phyloP scores from a whole-genome alignment of 53 echinoderm and acorn worm genomes.

The Henricia sp. region DNA sequence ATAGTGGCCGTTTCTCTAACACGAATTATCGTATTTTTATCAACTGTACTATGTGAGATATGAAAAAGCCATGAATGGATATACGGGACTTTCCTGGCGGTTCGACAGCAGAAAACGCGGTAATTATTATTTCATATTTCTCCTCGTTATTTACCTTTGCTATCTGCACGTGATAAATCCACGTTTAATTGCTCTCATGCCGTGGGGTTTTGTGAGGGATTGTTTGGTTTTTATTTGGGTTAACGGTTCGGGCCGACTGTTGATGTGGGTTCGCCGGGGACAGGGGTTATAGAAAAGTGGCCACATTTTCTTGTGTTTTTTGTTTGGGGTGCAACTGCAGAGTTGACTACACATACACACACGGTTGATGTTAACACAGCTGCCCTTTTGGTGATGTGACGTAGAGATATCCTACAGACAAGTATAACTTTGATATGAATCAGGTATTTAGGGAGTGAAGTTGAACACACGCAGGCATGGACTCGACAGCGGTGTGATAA shows the following conservation, averaged over 20 bases:
- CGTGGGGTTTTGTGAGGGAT: background rate
- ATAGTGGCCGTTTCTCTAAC: too few species aligned
- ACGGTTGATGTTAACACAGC: conserved; percentile 42
- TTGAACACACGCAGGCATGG: too few species aligned
- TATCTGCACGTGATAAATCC: conserved; percentile 28
- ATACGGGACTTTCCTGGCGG: conserved; percentile 5
- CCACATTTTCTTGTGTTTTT: conserved; percentile 20
- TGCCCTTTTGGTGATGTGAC: conserved; percentile 42
- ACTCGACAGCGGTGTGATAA: conserved; percentile 28
- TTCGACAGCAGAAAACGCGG: background rate
- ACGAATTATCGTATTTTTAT: too few species aligned
- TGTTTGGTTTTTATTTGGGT: background rate
- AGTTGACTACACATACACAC: background rate
- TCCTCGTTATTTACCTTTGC: conserved; percentile 19
- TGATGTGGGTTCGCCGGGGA: background rate
- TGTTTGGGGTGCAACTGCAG: background rate
- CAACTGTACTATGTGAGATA: background rate
- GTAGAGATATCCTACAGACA: conserved; percentile 43
- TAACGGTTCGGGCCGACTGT: conserved; percentile 8
- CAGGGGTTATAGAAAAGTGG: background rate
- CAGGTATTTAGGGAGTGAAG: too few species aligned
- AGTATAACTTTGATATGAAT: too few species aligned
- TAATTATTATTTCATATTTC: conserved; percentile 33
- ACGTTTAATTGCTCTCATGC: conserved; percentile 17
- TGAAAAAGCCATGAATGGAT: conserved; percentile 31